phyloP scores from a whole-genome alignment of 2,113 vertebrate species.

The Pseudonaja textilis region DNA sequence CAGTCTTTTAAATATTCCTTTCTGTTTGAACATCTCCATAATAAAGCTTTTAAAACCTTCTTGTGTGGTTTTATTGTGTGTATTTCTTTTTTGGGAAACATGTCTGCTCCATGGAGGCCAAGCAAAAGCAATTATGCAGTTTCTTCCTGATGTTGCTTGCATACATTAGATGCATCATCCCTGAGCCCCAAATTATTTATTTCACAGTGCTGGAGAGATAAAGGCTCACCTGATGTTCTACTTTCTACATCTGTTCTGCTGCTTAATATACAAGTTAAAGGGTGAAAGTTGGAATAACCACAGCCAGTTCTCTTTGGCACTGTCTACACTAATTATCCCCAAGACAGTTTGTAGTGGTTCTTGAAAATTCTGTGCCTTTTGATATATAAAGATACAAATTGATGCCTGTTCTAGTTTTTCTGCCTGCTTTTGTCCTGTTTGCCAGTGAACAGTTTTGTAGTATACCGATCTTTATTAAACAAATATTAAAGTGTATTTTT shows the following conservation, averaged over 20 bases:
- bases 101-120: neutral
- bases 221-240: neutral
- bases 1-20: neutral
- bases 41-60: neutral
- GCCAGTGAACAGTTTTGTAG: neutral
- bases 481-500: neutral
- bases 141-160: neutral
- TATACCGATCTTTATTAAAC: neutral
- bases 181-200: neutral
- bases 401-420: neutral
- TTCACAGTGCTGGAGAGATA: neutral
- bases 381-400: neutral
- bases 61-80: neutral
- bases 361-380: neutral
- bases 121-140: neutral
- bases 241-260: neutral
- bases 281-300: neutral
- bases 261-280: neutral
- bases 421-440: neutral
- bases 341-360: neutral
- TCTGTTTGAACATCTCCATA: neutral
- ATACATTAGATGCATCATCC: neutral
- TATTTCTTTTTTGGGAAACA: neutral
- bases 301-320: neutral
- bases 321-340: neutral